Conservation (phyloP, 2,888 invertebrate species). For the Aleiodes testaceus region DNA sequence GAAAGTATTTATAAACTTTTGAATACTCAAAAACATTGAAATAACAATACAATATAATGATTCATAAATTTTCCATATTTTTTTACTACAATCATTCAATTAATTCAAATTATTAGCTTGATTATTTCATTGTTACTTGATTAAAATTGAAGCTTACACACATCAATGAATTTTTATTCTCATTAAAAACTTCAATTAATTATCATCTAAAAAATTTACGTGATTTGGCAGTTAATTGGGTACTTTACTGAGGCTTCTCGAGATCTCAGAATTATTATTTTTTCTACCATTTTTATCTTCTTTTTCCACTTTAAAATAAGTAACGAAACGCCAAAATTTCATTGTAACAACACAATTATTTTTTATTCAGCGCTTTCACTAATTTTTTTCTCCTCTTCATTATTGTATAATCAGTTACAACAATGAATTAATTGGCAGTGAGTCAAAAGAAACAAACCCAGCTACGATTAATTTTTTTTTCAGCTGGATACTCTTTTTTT, state of each 20-base stretch:
- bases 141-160: conserved; percentile 2
- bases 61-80: too few relatives aligned
- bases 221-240: conserved; percentile 39
- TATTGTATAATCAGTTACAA: not conserved
- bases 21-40: too few relatives aligned
- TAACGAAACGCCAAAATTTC: conserved; percentile 14
- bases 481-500: conserved; percentile 9
- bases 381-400: not conserved
- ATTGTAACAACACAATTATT: conserved; percentile 16
- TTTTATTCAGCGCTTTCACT: not conserved
- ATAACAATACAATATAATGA: too few relatives aligned
- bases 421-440: conserved; percentile 28
- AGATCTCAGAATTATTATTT: not conserved
- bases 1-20: not conserved
- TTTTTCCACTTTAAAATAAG: conserved; percentile 4
- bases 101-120: too few relatives aligned
- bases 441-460: conserved; percentile 4
- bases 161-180: not conserved
- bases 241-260: not conserved
- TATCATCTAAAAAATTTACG: conserved; percentile 20
- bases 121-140: too few relatives aligned
- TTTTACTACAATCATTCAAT: too few relatives aligned
- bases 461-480: not conserved
- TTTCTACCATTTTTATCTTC: not conserved
- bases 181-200: conserved; percentile 18